Base-by-base conservation (phyloP, 2,888 invertebrate species). In the Epinotia bilunana region DNA sequence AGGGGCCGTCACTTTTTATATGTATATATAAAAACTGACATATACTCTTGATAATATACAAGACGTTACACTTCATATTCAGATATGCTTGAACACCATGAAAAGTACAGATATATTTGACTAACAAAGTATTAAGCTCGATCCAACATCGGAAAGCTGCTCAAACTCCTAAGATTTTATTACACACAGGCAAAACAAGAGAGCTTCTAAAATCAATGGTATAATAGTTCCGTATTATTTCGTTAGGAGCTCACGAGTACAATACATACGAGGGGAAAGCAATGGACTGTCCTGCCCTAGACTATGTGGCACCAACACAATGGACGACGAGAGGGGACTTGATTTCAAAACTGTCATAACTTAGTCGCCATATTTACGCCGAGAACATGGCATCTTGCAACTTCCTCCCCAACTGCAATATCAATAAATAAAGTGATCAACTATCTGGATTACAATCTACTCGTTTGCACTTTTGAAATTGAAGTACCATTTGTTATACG, bases 341-440 rank as follows among this genome's bases (percentile, higher is more conserved):
- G 61, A 67, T 73, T 60, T 69, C 58, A 58, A 65, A 53, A n/a
- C 63, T 62, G 69, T 69, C 69, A 64, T 11, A 69, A 23, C 58
- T 33, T 57, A 28, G 16, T 46, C 23, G 49, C 53, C 63, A 60
- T 74, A 58, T 69, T 74, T 74, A 74, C 58, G 64, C 49, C 57
- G 57, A 13, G 62, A 63, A 43, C 33, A 23, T 18, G 74, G 70
- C 58, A 18, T 57, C 55, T 68, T 62, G 68, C 68, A 63, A 62
- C 69, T 73, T 69, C 55, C 62, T 68, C 73, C 73, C 73, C 73
- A 62, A 49, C 43, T 73, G 68, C 68, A 73, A 69, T 69, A 62
- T 57, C 73, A 73, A 73, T 73, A 62, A 69, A 72, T 60, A 68
- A 68, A 68, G 39, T 39, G 57, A 68, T 57, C 57, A 57, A 57